These are phyloP conservation scores for Bombus difficillimus DNA, from an alignment of 1,140 invertebrate species.

Conservation along the genomic window DNA sequence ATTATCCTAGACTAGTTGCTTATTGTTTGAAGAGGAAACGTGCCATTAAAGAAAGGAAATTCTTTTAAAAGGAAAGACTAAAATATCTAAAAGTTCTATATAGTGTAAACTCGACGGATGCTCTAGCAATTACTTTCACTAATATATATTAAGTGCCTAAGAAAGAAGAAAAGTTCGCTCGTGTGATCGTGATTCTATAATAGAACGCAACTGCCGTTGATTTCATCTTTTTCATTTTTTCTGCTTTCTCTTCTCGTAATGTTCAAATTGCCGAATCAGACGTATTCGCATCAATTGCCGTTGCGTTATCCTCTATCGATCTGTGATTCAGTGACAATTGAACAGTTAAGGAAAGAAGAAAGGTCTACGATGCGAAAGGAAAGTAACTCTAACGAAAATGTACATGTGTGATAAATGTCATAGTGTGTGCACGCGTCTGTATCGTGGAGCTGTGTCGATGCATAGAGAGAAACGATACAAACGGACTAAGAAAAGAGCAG, in stretches of 20 bases:
- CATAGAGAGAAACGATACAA: slow-evolving; percentile 35
- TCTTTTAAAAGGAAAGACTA: slow-evolving; percentile 58
- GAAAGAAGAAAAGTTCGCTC: slow-evolving; percentile 58
- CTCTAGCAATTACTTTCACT: slow-evolving; percentile 58
- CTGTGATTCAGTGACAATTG: neutral
- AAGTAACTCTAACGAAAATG: slow-evolving; percentile 5
- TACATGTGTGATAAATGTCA: slow-evolving; percentile 12
- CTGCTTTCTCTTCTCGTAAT: neutral
- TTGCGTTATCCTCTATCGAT: slow-evolving; percentile 20
- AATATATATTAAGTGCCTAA: slow-evolving; percentile 63
- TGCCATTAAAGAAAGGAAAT: slow-evolving; percentile 61
- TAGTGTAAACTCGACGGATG: slow-evolving; percentile 51
- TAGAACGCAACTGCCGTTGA: slow-evolving; percentile 39
- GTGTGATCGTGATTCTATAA: slow-evolving; percentile 47
- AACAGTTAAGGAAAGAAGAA: neutral
- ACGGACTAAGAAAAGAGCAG: slow-evolving; percentile 24
- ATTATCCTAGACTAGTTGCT: slow-evolving; percentile 66
- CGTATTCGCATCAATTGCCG: neutral
- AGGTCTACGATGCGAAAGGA: slow-evolving; percentile 22
- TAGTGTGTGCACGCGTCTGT: neutral
- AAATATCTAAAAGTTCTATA: slow-evolving; percentile 62
- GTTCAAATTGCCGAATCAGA: neutral
- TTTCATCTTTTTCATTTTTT: neutral
- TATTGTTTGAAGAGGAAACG: slow-evolving; percentile 63
- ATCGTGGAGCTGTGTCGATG: slow-evolving; percentile 1